These are phyloP conservation scores for Cassiopea andromeda DNA, from an alignment of 30 jellyfish, hydroid and myxozoan species.

Conservation along the genomic window DNA sequence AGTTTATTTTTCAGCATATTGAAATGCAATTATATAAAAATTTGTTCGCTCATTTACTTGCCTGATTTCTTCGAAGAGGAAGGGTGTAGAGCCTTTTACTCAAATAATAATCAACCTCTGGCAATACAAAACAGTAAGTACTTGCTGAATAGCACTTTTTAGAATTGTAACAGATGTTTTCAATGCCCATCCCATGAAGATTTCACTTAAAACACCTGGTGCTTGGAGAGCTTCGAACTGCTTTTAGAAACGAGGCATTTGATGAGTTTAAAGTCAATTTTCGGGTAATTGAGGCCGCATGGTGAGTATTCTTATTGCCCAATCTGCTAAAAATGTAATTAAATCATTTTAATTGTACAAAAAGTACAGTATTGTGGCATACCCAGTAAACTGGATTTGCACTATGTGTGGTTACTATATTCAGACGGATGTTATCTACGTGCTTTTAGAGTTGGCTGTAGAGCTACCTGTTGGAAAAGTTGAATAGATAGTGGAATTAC, in stretches of 20 bases:
- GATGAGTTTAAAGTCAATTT: not conserved
- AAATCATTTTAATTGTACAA: not conserved
- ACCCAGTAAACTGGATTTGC: not conserved
- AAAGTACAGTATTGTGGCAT: conserved; percentile 29
- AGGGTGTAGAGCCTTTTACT: no score
- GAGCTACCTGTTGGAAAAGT: conserved; percentile 24
- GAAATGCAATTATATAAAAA: no score
- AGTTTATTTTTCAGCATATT: no score
- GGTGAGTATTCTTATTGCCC: not conserved
- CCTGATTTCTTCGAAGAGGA: not conserved
- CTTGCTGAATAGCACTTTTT: not conserved
- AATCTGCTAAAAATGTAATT: not conserved
- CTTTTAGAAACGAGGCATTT: not conserved
- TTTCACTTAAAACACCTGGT: conserved; percentile 29
- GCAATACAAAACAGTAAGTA: not conserved
- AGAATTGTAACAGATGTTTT: conserved; percentile 11
- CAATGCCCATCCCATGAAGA: conserved; percentile 12
- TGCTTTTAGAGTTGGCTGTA: conserved; percentile 11
- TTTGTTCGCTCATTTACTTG: no score
- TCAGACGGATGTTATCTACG: conserved; percentile 47
- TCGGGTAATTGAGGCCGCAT: not conserved
- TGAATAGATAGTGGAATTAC: not conserved
- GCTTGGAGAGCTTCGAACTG: not conserved
- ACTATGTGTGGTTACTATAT: conserved; percentile 14
- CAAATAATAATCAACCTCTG: no score